Evolutionary conservation across 2,113 vertebrate genomes (phyloP), one percentile per base, ranked within the genome.

Genomic region (Tricholaema leucomelas): DNA sequence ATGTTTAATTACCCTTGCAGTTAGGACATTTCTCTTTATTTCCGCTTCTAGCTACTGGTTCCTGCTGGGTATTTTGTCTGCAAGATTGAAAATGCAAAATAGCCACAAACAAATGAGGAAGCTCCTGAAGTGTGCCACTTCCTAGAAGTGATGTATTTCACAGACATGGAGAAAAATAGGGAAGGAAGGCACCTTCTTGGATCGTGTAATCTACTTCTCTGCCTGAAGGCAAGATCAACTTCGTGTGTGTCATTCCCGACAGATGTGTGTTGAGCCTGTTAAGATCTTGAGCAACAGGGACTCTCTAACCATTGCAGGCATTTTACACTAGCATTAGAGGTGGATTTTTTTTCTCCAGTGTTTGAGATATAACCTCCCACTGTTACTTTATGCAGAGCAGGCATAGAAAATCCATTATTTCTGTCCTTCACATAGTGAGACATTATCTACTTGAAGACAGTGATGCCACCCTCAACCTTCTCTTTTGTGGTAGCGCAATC

Each of bases 1-100:
- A 28, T 82, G 69, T 80, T 91, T 90, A 89, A 60, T 91, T 83
- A 38, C 46, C 67, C 67, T 87, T 77, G 69, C 55, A 56, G 30
- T 63, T 89, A 76, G 74, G 87, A 50, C 55, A 44, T 70, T 87
- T 79, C 28, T 91, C 64, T 84, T 75, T 52, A 16, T 30, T 87
- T 89, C 86, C 4, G 2, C 73, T 88, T 48, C 52, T 58, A 87
- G 59, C 71, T 16, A 6, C 15, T 44, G 30, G 7, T 88, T 91
- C 42, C 63, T 75, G 44, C 70, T 81, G 58, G 5, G 25, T 24
- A 81, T 86, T 74, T 82, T 66, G 9, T 75, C 46, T 55, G n/a
- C 0, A 5, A 70, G 59, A 70, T 5, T 55, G 63, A 82, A 85
- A 91, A 85, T 50, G 36, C n/a, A 69, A 58, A 92, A 78, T n/a